These are phyloP conservation scores for Astreopora myriophthalma DNA, from an alignment of 64 coral and sea anemone species.

Conservation along the genomic window DNA sequence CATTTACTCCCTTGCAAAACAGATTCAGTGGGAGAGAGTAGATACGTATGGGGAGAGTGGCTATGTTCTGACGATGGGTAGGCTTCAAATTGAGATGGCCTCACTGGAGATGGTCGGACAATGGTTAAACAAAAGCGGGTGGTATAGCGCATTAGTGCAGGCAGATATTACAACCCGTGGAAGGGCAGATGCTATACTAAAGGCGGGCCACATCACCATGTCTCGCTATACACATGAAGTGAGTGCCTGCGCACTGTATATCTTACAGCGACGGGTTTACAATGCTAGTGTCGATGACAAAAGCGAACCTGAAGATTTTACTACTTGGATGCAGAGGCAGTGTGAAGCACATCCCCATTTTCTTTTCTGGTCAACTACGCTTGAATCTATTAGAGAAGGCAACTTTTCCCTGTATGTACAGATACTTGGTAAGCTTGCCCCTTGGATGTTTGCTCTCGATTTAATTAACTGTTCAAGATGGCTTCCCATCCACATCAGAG, in stretches of 20 bases:
- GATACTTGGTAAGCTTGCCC: not conserved
- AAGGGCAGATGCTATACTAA: constrained; percentile 40
- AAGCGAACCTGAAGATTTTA: not conserved
- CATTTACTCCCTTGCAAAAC: constrained; percentile 8
- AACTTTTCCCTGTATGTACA: no score
- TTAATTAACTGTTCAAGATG: not conserved
- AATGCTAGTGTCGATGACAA: not conserved
- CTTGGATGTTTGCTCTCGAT: constrained; percentile 37
- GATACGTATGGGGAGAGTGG: not conserved
- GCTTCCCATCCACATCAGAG: not conserved
- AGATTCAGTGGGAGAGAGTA: constrained; percentile 23
- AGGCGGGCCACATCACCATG: constrained; percentile 17
- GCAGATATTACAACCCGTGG: constrained; percentile 21
- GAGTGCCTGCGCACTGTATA: not conserved
- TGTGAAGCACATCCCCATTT: not conserved
- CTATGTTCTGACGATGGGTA: constrained; percentile 4
- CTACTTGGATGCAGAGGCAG: not conserved
- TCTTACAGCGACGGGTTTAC: constrained; percentile 15
- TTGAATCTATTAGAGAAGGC: not conserved
- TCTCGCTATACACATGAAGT: constrained; percentile 29
- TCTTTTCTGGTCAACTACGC: constrained; percentile 18
- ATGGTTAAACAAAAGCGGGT: constrained; percentile 15
- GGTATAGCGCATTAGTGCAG: constrained; percentile 21
- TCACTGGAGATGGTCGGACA: constrained; percentile 33
- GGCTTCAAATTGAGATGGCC: constrained; percentile 2